Base-by-base conservation (phyloP, 2,888 invertebrate genomes). In the Chymomyza amoena region DNA sequence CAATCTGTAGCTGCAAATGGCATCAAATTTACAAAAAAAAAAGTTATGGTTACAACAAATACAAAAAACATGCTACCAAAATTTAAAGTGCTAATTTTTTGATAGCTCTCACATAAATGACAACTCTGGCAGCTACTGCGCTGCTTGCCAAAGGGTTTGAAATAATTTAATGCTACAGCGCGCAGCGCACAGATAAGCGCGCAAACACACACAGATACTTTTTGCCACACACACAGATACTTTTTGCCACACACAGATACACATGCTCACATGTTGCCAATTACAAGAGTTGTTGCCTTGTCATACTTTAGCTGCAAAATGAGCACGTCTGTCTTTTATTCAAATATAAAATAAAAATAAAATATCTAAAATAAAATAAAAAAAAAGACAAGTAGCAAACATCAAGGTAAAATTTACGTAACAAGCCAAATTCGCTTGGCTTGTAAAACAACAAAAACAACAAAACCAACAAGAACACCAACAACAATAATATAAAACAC, bases 21-120 rank as follows among this genome's bases (percentile, higher is more conserved):
- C 45, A 39, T 28, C 20, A 62, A 62, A 62, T 39, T 25, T 25
- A 50, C 36, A 52, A 59, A 59, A 32, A 20, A 45, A 39, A 66
- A 68, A 57, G 15, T 25, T 25, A 25, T 57, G 18, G 57, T 32
- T 32, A 32, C 32, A 32, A 32, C 45, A 39, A 66, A 61, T n/a
- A n/a, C n/a, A 51, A n/a, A 18, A 45, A 72, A 70, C 69, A 77
- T 75, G 56, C 76, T 72, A 73, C 75, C 75, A 67, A 72, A 83
- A 87, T 81, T 87, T 87, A 80, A 76, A 87, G 77, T 79, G 80
- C 66, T 66, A 75, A 83, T 78, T 83, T 57, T 73, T 64, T 61
- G 69, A 56, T 67, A 57, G 66, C 59, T 32, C 25, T 61, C 25
- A 25, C 25, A 25, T 25, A 25, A 25, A 25, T 25, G 25, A 59